phyloP scores from a whole-genome alignment of 2,113 vertebrate species.

The Microcebus tavaratra region DNA sequence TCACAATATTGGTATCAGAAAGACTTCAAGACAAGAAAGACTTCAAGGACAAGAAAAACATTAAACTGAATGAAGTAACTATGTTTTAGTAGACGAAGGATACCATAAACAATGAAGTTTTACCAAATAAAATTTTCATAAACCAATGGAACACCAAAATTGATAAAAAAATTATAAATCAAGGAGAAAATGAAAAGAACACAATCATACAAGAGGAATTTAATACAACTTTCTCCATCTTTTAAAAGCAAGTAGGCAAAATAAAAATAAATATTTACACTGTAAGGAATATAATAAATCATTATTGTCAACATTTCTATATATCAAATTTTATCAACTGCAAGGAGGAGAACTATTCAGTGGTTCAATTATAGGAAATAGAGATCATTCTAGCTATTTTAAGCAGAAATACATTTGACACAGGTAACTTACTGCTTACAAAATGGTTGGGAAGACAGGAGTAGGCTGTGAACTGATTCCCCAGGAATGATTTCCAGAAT shows the following conservation, averaged over 20 bases:
- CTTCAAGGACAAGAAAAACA: background rate
- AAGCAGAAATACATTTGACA: background rate
- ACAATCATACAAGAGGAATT: background rate
- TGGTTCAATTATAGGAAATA: background rate
- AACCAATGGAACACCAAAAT: background rate
- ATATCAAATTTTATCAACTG: conserved; percentile 6
- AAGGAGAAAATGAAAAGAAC: background rate
- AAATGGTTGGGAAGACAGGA: background rate
- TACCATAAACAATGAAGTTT: background rate
- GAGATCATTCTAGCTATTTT: background rate
- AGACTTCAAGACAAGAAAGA: background rate
- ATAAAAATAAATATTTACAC: background rate
- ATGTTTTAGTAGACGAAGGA: background rate
- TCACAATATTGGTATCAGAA: background rate
- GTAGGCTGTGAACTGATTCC: background rate
- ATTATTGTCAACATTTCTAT: background rate
- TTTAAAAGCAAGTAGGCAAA: background rate
- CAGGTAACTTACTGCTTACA: background rate
- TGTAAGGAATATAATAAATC: conserved; percentile 6
- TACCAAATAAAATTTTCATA: conserved; percentile 10
- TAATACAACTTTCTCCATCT: background rate
- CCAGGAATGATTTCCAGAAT: background rate
- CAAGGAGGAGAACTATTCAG: background rate
- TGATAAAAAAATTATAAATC: background rate
- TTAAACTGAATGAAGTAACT: background rate